These are phyloP conservation scores for Nudaria mundana DNA, from an alignment of 2,888 invertebrate genomes.

Conservation along the genomic window DNA sequence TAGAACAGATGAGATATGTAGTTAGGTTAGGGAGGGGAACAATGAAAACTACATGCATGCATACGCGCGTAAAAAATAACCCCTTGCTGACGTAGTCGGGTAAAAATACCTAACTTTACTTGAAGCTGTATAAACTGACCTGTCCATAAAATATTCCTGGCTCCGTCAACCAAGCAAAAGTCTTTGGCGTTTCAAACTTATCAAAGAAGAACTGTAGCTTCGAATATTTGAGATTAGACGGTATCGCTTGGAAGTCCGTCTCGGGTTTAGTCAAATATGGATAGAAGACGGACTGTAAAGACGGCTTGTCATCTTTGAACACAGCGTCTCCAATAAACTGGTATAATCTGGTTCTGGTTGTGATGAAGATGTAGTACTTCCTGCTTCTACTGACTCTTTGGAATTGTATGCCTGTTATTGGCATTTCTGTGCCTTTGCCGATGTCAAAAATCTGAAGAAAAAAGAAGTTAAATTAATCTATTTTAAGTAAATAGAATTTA, in stretches of 20 bases:
- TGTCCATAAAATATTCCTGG: constrained; percentile 90
- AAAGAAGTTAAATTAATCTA: too few relatives aligned
- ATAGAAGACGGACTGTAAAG: constrained; percentile 90
- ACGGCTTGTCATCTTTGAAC: constrained; percentile 87
- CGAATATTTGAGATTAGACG: constrained; percentile 88
- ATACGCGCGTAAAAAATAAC: too few relatives aligned
- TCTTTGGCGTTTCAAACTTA: constrained; percentile 84
- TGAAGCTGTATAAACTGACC: constrained; percentile 81
- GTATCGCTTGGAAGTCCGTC: constrained; percentile 86
- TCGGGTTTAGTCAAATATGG: constrained; percentile 87
- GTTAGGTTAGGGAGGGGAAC: too few relatives aligned
- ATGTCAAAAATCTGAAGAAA: constrained; percentile 90
- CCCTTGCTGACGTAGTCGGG: too few relatives aligned
- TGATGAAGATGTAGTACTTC: constrained; percentile 90
- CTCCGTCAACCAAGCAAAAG: constrained; percentile 94
- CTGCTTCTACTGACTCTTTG: constrained; percentile 86
- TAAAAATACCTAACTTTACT: too few relatives aligned
- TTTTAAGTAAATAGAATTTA: too few relatives aligned
- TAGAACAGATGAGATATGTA: too few relatives aligned
- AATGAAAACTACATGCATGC: too few relatives aligned
- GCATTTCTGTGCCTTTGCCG: constrained; percentile 87
- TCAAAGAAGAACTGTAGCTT: constrained; percentile 89
- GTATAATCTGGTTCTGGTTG: constrained; percentile 92
- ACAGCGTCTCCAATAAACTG: constrained; percentile 91
- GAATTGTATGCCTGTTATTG: constrained; percentile 94